These are phyloP conservation scores for Lepilemur ruficaudatus DNA, from an alignment of 2,797 vertebrate species.

Conservation along the genomic window DNA sequence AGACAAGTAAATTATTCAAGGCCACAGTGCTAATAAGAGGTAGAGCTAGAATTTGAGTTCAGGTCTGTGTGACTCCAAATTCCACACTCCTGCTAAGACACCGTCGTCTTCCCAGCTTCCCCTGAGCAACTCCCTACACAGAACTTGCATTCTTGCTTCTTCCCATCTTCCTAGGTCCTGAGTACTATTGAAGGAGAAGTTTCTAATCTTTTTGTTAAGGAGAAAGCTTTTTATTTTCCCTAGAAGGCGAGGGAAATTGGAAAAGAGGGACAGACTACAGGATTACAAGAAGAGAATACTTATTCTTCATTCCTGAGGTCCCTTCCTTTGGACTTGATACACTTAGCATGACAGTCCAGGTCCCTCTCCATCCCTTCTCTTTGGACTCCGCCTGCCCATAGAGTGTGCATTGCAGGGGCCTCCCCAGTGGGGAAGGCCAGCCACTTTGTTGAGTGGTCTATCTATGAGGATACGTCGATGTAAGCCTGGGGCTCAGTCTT, in stretches of 20 bases:
- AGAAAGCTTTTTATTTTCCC: neutral
- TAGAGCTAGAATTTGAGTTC: neutral
- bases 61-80: neutral
- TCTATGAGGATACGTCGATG: neutral
- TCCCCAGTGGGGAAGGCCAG: too few species aligned
- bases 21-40: neutral
- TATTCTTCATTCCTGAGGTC: neutral
- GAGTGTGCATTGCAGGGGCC: rapidly evolving
- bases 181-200: neutral
- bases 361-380: neutral
- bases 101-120: neutral
- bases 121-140: neutral
- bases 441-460: neutral
- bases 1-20: neutral
- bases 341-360: rapidly evolving
- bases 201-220: neutral
- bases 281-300: neutral
- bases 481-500: neutral
- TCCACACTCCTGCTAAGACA: neutral
- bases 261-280: neutral
- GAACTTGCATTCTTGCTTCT: neutral
- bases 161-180: neutral
- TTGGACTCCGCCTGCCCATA: neutral
- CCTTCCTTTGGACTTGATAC: neutral
- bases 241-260: neutral